Evolutionary conservation across 2,113 vertebrate species (phyloP), one percentile per base, ranked within the genome.

Genomic region (Garra rufa): DNA sequence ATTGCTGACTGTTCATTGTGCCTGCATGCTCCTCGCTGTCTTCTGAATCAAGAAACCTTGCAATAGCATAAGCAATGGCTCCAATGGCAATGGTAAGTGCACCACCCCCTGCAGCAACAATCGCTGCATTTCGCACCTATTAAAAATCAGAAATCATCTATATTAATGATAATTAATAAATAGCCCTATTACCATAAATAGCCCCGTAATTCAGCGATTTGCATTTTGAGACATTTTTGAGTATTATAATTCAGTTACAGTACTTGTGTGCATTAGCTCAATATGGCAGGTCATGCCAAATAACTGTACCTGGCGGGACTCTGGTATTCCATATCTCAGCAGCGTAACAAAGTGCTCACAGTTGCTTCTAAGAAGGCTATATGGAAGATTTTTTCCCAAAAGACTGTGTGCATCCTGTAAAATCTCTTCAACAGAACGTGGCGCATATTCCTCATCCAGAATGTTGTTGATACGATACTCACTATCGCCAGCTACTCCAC

Each of bases 391-490:
- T 34, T 34, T 34, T 4, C 5, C 2, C 34, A 34, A 34, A 34
- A 34, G 34, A 34, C 34, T 34, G 34, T 34, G 34, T 34, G 34
- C 34, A 34, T 34, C 34, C 34, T 34, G 3, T 34, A 34, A 5
- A 34, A 34, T 34, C 34, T 82, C 15, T 0, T 6, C 0, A 5
- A 79, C 43, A 0, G 88, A 52, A 0, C 44, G 91, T 0, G 95
- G 93, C 1, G 80, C 1, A 9, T 91, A 91, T 24, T 89, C 46
- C 0, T 86, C 0, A 7, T 96, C 96, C 83, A 95, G 89, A 11
- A 57, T 24, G 83, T 96, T 97, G 89, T 95, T 95, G 83, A 96
- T 84, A 3, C 1, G 3, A 89, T 93, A 96, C 8, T 6, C 0
- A 43, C 91, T 2, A 0, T 2, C 81, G 57, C 90, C 91, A 3